Conservation (phyloP, 2,888 invertebrate species). For the Napeogenes sylphis region DNA sequence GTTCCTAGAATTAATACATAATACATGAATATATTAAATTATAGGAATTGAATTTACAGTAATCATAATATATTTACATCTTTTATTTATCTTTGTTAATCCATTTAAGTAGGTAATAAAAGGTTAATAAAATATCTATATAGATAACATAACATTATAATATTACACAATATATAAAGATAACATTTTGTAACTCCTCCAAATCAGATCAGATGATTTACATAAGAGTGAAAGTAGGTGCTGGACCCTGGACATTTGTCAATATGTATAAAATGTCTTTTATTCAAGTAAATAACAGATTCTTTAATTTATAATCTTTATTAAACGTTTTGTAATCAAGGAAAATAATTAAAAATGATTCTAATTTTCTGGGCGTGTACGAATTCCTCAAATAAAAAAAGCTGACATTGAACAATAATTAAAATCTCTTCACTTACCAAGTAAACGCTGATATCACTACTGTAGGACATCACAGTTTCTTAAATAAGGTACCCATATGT, state of each 20-base stretch:
- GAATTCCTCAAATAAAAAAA: slow-evolving; percentile 17
- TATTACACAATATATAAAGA: neutral
- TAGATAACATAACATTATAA: neutral
- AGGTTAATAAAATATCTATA: neutral
- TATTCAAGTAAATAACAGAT: neutral
- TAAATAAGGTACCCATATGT: slow-evolving; percentile 26
- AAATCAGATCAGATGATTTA: slow-evolving; percentile 17
- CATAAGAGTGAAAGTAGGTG: slow-evolving; percentile 23
- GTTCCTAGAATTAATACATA: neutral
- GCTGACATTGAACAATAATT: slow-evolving; percentile 11
- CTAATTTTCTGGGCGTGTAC: slow-evolving; percentile 30
- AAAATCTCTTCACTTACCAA: slow-evolving; percentile 33
- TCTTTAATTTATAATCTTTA: neutral
- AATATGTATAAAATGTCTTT: slow-evolving; percentile 15
- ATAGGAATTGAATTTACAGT: neutral
- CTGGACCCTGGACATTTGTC: slow-evolving; percentile 10
- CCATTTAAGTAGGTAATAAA: neutral
- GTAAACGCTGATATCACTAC: slow-evolving; percentile 31
- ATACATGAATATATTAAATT: neutral
- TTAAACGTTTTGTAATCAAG: neutral
- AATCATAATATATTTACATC: no score
- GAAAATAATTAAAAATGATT: neutral
- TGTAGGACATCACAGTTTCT: slow-evolving; percentile 31
- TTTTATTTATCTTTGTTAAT: no score
- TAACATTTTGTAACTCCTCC: neutral